phyloP scores from a whole-genome alignment of 2,888 invertebrate species.

The Lapara coniferarum region DNA sequence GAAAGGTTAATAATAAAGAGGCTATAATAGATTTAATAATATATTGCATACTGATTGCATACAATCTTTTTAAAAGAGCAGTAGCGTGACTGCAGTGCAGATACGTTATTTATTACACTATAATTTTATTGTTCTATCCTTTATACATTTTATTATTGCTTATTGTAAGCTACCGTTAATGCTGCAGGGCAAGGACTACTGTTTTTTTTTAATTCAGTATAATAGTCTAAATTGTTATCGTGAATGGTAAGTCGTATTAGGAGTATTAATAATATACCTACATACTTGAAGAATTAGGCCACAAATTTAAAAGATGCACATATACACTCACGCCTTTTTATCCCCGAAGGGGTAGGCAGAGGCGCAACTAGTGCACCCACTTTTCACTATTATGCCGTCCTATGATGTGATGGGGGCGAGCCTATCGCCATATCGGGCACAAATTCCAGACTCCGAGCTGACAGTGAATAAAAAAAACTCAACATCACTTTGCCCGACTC shows the following conservation, averaged over 20 bases:
- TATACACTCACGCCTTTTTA: too few relatives aligned
- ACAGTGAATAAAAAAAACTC: too few relatives aligned
- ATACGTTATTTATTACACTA: conserved; percentile 14
- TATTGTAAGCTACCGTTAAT: conserved; percentile 15
- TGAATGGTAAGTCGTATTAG: not conserved
- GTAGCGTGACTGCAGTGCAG: conserved; percentile 9
- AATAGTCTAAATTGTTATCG: not conserved
- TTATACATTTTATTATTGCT: conserved; percentile 8
- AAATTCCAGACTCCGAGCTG: too few relatives aligned
- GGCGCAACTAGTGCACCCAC: too few relatives aligned
- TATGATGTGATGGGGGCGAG: too few relatives aligned
- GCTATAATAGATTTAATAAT: not conserved
- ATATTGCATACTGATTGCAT: not conserved
- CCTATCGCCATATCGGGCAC: too few relatives aligned
- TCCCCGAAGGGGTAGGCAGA: too few relatives aligned
- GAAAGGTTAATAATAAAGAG: not conserved
- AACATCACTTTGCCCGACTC: too few relatives aligned
- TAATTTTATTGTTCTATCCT: conserved; percentile 18
- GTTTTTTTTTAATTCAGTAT: not conserved
- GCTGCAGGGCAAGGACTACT: not conserved
- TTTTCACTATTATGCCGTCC: too few relatives aligned
- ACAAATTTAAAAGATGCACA: too few relatives aligned
- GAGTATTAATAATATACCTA: not conserved
- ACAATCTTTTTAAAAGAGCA: conserved; percentile 9
- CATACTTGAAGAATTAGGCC: not conserved